phyloP scores from a whole-genome alignment of 2,797 vertebrate genomes.

The Epinephelus awoara region DNA sequence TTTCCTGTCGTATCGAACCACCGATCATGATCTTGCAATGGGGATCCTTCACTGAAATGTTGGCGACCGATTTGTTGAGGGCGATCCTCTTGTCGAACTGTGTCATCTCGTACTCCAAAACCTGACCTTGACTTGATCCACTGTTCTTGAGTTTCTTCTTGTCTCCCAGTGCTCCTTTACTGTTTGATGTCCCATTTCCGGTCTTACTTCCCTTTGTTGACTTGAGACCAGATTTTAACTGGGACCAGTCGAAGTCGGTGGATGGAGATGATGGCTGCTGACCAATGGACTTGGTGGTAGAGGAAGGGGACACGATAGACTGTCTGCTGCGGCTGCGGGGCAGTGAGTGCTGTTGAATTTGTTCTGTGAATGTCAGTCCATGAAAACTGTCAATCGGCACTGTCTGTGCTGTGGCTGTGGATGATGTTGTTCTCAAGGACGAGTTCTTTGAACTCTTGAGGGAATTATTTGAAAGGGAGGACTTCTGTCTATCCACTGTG shows the following conservation, averaged over 20 bases:
- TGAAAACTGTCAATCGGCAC: conserved; percentile 98
- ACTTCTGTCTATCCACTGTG: conserved; percentile 96
- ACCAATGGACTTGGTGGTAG: conserved; percentile 92
- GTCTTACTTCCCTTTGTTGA: conserved; percentile 91
- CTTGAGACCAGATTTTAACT: conserved; percentile 93
- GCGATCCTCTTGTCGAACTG: conserved; percentile 94
- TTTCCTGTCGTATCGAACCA: conserved; percentile 88
- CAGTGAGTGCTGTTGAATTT: conserved; percentile 98
- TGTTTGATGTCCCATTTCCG: conserved; percentile 86
- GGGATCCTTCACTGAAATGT: conserved; percentile 86
- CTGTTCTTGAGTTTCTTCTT: conserved; percentile 91
- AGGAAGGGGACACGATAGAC: conserved; percentile 95
- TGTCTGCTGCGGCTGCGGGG: conserved; percentile 96
- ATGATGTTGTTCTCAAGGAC: conserved; percentile 96
- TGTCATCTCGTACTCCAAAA: conserved; percentile 98
- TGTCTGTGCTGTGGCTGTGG: conserved; percentile 96
- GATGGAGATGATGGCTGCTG: conserved; percentile 94
- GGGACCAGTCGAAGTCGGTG: conserved; percentile 96
- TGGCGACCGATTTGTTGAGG: conserved; percentile 89
- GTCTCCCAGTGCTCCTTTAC: conserved; percentile 90
- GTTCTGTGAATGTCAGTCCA: conserved; percentile 94
- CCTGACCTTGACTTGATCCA: conserved; percentile 89
- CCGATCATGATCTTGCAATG: conserved; percentile 92
- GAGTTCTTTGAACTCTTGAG: conserved; percentile 99
- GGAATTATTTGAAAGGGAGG: conserved; percentile 96